Base-by-base conservation (phyloP, 2,113 vertebrate genomes). In the Vimba vimba region DNA sequence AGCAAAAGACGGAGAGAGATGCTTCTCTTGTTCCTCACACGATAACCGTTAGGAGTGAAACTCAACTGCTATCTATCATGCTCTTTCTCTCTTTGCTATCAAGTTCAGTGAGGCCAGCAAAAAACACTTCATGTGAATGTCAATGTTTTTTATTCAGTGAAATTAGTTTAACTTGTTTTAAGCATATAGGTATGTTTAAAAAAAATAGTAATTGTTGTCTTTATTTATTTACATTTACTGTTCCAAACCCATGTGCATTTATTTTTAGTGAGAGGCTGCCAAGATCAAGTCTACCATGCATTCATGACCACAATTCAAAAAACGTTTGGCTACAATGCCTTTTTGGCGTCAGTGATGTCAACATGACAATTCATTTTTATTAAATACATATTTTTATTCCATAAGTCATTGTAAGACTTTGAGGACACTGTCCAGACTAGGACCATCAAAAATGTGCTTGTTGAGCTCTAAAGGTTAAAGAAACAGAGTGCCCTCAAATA, bases 21-120 rank as follows among this genome's bases (percentile, higher is more conserved):
- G 87, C 81, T 59, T 71, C 55, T 91, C 88, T 76, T 89, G 82
- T 85, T 85, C 66, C 88, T 80, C 30, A 36, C 57, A 85, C 78
- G 91, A 92, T 93, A 92, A 93, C 86, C 83, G 60, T 87, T 91
- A 83, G 57, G 89, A 85, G 19, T 88, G 73, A 64, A 82, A 73
- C 66, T 15, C 80, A 89, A 89, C 82, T 86, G 2, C 33, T 27
- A 62, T 50, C 55, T 73, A 36, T 73, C 55, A 13, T 47, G 45
- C 43, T 59, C 11, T 10, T 69, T 74, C 75, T 39, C 39, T 39
- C 25, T 21, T 13, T 27, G 21, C 7, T 60, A 30, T 68, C 39
- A 11, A 33, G 75, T 68, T 17, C 25, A 11, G 2, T 84, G 76
- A 87, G 85, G 71, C 74, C 88, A 82, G 55, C 25, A 52, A 85